Evolutionary conservation across 2,888 invertebrate species (phyloP).

Genomic region (Xestoiulus laeticollis): DNA sequence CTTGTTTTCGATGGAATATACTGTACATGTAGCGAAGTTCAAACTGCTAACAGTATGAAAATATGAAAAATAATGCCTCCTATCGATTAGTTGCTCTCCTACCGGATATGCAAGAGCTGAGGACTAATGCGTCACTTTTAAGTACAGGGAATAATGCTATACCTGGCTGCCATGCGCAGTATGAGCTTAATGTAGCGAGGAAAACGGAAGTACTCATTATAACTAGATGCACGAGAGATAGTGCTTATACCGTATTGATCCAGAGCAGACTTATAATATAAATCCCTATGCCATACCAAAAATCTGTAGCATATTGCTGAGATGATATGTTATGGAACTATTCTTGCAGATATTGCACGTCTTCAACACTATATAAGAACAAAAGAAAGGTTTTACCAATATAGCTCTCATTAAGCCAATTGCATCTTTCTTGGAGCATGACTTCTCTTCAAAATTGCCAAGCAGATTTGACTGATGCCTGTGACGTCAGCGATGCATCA

Average conservation of each 20-base stretch:
- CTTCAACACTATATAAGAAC: not conserved
- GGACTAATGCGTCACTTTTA: constrained; percentile 24
- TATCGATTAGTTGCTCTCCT: constrained; percentile 25
- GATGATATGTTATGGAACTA: not conserved
- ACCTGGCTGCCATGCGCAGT: constrained; percentile 23
- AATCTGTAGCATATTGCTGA: not conserved
- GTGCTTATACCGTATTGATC: constrained; percentile 1
- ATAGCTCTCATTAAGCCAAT: not conserved
- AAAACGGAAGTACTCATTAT: constrained; percentile 33
- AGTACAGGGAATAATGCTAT: constrained; percentile 18
- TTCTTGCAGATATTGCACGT: not conserved
- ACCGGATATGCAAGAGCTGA: constrained; percentile 27
- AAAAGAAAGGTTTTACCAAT: not conserved
- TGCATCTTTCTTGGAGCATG: not conserved
- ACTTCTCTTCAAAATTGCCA: not conserved
- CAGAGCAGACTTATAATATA: not conserved
- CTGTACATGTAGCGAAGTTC: not conserved
- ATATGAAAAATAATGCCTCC: not conserved
- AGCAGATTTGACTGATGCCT: not conserved
- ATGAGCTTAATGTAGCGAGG: constrained; percentile 4
- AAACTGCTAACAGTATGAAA: not conserved
- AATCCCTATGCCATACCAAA: not conserved
- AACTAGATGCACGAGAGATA: constrained; percentile 37
- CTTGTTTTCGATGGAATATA: not conserved
- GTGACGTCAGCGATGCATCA: constrained; percentile 10